Conservation (phyloP, 2,113 vertebrate genomes). For the Grammomys dolichurus region DNA sequence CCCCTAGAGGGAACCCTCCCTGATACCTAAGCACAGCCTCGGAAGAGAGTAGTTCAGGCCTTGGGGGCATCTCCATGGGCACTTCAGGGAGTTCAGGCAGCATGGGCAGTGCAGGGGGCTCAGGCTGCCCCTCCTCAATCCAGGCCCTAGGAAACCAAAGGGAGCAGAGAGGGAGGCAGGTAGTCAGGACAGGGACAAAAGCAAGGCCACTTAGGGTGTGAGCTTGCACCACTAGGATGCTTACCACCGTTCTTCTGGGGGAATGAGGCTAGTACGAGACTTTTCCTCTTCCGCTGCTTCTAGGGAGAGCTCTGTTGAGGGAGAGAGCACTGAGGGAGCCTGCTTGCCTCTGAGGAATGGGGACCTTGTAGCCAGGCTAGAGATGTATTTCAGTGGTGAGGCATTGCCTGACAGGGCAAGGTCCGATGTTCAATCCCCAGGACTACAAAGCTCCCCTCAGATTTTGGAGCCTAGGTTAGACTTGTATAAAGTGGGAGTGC, state of each 20-base stretch:
- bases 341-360: not conserved
- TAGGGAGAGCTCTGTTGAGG: conserved; percentile 82
- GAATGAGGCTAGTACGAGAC: conserved; percentile 76
- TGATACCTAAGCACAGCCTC: conserved; percentile 81
- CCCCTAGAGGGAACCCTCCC: rapidly evolving
- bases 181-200: not conserved
- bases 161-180: not conserved
- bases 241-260: conserved; percentile 83
- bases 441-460: not conserved
- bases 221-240: not conserved
- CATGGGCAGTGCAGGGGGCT: conserved; percentile 61
- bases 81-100: conserved; percentile 82
- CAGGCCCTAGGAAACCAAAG: conserved; percentile 59
- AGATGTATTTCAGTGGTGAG: not conserved
- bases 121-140: conserved; percentile 72
- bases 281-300: conserved; percentile 86
- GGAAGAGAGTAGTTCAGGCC: conserved; percentile 58
- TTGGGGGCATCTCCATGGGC: conserved; percentile 72
- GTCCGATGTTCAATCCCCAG: not conserved
- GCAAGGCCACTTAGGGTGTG: not conserved
- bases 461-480: not conserved
- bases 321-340: not conserved
- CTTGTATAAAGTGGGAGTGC: not conserved
- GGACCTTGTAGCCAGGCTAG: not conserved
- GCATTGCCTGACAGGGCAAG: not conserved